phyloP scores from a whole-genome alignment of 2,888 invertebrate species.

The Acrocyrtus sp. region DNA sequence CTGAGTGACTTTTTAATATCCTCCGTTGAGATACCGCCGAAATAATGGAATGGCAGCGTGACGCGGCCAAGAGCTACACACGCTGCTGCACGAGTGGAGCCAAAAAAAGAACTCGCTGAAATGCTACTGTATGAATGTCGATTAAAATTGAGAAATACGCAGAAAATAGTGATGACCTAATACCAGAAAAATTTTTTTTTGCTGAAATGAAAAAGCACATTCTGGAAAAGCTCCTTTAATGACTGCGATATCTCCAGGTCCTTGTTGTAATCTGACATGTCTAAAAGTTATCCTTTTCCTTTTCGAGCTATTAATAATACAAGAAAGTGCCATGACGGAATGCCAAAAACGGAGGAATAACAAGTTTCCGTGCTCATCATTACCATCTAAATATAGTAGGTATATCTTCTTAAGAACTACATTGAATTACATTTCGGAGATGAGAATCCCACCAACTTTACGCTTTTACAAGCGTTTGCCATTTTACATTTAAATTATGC shows the following conservation, averaged over 20 bases:
- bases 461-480: slow-evolving; percentile 47
- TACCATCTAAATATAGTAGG: too few species aligned
- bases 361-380: too few species aligned
- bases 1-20: slow-evolving; percentile 35
- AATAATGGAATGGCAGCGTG: neutral
- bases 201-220: neutral
- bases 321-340: neutral
- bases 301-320: slow-evolving; percentile 4
- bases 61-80: neutral
- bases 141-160: neutral
- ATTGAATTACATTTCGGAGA: too few species aligned
- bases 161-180: neutral
- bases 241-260: too few species aligned
- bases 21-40: slow-evolving; percentile 8
- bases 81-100: neutral
- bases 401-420: too few species aligned
- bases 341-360: neutral
- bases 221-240: too few species aligned
- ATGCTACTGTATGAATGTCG: neutral
- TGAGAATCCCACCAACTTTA: neutral
- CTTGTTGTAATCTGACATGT: too few species aligned
- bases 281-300: slow-evolving; percentile 2
- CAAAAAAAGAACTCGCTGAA: neutral
- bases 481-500: slow-evolving; percentile 53
- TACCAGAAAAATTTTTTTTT: neutral